Evolutionary conservation across 2,888 invertebrate genomes (phyloP).

Genomic region (Steromphala cineraria): DNA sequence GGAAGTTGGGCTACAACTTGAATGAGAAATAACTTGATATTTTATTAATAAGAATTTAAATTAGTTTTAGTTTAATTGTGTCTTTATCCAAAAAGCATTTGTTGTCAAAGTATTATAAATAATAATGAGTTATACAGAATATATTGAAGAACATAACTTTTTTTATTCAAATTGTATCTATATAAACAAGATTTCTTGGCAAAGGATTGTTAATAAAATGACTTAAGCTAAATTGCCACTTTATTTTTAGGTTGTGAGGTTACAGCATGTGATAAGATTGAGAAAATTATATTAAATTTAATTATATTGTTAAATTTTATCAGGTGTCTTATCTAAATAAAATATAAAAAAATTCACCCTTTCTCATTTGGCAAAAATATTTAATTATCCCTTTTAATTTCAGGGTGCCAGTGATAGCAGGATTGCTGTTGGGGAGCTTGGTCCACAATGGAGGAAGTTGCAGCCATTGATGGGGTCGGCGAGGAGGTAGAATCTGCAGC

Average conservation of each 20-base stretch:
- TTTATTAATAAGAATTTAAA: neutral
- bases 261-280: neutral
- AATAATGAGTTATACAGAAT: neutral
- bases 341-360: neutral
- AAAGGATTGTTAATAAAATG: neutral
- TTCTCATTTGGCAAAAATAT: neutral
- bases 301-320: too few species aligned
- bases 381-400: neutral
- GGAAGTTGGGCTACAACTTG: neutral
- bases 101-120: neutral
- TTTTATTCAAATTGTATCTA: neutral
- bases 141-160: too few species aligned
- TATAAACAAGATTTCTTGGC: neutral
- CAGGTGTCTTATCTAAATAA: too few species aligned
- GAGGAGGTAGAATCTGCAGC: slow-evolving; percentile 7
- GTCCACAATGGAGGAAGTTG: neutral
- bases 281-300: too few species aligned
- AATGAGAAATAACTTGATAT: neutral
- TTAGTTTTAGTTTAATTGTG: neutral
- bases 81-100: neutral
- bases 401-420: neutral
- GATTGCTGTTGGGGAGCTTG: slow-evolving; percentile 16
- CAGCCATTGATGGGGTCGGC: neutral
- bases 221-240: too few species aligned
- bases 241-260: too few species aligned